Percentiles rank a stretch among this genome's conserved stretches.
Evolutionary conservation across 2,888 invertebrate species (phyloP).

Genomic region (Erebia epiphron): DNA sequence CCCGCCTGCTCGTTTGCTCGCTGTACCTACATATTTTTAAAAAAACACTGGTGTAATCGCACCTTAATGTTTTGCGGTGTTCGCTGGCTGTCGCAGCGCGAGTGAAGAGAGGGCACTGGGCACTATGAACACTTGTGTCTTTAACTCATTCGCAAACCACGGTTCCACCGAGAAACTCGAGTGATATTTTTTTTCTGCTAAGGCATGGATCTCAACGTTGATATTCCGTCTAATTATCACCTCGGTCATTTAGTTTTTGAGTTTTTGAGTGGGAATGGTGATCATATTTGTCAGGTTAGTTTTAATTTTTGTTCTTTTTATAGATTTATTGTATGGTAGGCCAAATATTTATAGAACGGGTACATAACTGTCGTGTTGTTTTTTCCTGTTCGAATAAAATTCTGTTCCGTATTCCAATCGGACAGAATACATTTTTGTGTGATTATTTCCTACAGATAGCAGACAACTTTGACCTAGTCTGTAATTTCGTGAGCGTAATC

Average conservation of each 20-base stretch:
- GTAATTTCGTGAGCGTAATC: too few species aligned
- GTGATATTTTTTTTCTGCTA: background rate
- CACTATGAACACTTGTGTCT: background rate
- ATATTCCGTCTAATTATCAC: constrained; percentile 43
- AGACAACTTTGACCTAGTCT: too few species aligned
- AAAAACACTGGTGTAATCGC: too few species aligned
- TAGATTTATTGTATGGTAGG: background rate
- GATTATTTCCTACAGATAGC: too few species aligned
- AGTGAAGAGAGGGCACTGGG: background rate
- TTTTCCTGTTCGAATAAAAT: background rate
- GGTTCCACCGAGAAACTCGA: background rate
- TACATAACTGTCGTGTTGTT: background rate
- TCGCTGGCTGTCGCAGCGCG: too few species aligned
- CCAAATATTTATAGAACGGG: background rate
- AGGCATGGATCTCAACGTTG: constrained; percentile 6
- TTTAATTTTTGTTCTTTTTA: constrained; percentile 4
- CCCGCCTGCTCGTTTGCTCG: too few species aligned
- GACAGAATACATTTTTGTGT: background rate
- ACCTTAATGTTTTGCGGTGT: too few species aligned
- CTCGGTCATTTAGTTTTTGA: constrained; percentile 54
- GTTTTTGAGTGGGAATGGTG: constrained; percentile 40
- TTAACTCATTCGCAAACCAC: constrained; percentile 1
- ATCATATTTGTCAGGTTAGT: constrained; percentile 37
- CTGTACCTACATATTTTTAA: too few species aligned
- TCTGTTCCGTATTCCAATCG: background rate